phyloP scores from a whole-genome alignment of 2,888 invertebrate species.

The Napeogenes inachia region DNA sequence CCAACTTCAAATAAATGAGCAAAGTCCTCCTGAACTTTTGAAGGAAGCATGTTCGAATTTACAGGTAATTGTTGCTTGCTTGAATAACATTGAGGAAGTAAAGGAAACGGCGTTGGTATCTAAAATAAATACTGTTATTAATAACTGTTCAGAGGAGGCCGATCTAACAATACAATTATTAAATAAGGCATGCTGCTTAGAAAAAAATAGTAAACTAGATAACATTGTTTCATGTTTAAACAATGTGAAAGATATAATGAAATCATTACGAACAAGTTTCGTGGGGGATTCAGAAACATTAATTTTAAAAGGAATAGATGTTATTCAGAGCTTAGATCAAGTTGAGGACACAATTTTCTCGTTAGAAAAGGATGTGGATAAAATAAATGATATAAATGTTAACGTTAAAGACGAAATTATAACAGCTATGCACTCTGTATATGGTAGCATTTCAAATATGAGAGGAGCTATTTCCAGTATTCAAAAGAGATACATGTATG shows the following conservation, averaged over 20 bases:
- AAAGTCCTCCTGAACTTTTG: conserved; percentile 57
- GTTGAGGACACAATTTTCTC: conserved; percentile 65
- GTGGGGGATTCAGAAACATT: conserved; percentile 49
- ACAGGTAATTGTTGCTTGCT: conserved; percentile 53
- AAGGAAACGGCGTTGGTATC: conserved; percentile 28
- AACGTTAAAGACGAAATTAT: conserved; percentile 57
- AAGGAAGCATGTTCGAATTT: conserved; percentile 66
- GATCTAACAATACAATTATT: conserved; percentile 58
- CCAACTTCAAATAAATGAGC: conserved; percentile 66
- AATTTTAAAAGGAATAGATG: conserved; percentile 63
- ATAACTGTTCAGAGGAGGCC: conserved; percentile 49
- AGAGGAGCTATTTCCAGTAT: conserved; percentile 70
- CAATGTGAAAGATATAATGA: conserved; percentile 48
- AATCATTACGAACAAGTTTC: conserved; percentile 48
- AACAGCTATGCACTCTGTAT: conserved; percentile 70
- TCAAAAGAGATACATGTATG: conserved; percentile 64
- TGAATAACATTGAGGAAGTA: conserved; percentile 47
- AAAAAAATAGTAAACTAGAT: conserved; percentile 35
- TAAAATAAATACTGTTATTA: conserved; percentile 37
- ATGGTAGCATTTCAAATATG: conserved; percentile 73
- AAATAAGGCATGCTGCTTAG: conserved; percentile 52
- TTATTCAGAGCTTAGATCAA: conserved; percentile 57
- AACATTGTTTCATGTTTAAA: conserved; percentile 42
- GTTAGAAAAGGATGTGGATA: conserved; percentile 56
- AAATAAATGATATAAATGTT: conserved; percentile 37